Base-by-base conservation (phyloP, 2,797 vertebrate species). In the Danio tinwini region DNA sequence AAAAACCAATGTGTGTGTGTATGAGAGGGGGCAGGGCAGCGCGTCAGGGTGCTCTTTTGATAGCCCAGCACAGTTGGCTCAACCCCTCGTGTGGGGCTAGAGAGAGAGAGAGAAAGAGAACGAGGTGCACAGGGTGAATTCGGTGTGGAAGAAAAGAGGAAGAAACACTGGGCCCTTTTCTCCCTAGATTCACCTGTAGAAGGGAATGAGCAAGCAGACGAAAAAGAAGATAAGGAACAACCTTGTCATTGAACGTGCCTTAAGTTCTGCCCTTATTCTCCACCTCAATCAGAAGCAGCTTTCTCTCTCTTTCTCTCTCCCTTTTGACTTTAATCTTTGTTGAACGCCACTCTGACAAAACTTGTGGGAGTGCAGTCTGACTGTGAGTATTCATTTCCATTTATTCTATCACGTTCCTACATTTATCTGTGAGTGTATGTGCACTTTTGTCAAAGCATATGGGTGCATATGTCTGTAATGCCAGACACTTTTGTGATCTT, bases 21-120 rank as follows among this genome's bases (percentile, higher is more conserved):
- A 6, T 76, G 58, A 79, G 71, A 78, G 82, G 70, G 86, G 86
- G 88, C 42, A 77, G 59, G 59, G 16, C 6, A 49, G 69, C 67
- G 78, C 76, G 65, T 68, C 72, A 82, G 81, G 85, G 83, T 82
- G 81, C 84, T 88, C 87, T 78, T 85, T 83, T 94, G 92, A 94
- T 92, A 90, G 92, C 91, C 88, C 81, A 87, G 88, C 90, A 91
- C 93, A 94, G 92, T 94, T 95, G 94, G 92, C 92, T 92, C 84
- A 88, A 90, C 87, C 88, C 90, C 86, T 88, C 89, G 75, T 67
- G 62, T 75, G 79, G 80, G 82, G 80, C 80, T 81, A 89, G 86
- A 78, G 76, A 85, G 76, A 90, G 84, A 87, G 82, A 39, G 64
- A 88, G 75, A 90, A 82, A 88, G 89, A 85, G 76, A 86, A 84